Evolutionary conservation across 2,113 vertebrate species (phyloP).

Genomic region (rabbit (Oryctolagus cuniculus)): DNA sequence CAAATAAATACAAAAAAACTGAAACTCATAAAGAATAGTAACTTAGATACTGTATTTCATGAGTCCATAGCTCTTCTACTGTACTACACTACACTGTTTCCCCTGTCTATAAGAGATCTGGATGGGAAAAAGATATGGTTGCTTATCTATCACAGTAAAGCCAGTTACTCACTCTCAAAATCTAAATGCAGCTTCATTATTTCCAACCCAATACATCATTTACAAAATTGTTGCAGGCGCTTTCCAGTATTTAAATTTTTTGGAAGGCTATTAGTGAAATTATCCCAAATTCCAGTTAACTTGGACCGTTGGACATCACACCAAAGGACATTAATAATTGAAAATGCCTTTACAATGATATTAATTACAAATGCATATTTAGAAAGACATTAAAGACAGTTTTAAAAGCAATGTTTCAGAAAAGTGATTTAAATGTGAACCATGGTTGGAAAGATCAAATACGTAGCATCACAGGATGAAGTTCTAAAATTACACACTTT

Average conservation of each 20-base stretch:
- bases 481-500: conserved; percentile 80
- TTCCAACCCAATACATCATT: neutral
- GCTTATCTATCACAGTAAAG: neutral
- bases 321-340: neutral
- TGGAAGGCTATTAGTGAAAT: neutral
- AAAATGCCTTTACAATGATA: neutral
- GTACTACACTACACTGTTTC: neutral
- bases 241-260: neutral
- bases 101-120: neutral
- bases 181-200: neutral
- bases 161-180: neutral
- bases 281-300: conserved; percentile 18
- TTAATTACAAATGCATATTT: conserved; percentile 41
- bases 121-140: neutral
- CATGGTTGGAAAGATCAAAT: conserved; percentile 66
- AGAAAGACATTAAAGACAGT: neutral
- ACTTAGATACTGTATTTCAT: neutral
- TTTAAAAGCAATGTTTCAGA: conserved; percentile 46
- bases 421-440: conserved; percentile 71
- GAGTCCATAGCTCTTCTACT: neutral
- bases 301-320: neutral
- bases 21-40: neutral
- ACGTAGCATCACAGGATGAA: conserved; percentile 7
- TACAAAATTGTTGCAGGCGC: neutral
- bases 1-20: neutral